Evolutionary conservation across 2,797 vertebrate genomes (phyloP), one percentile per base, ranked within the genome.

Genomic region (Todus mexicanus): DNA sequence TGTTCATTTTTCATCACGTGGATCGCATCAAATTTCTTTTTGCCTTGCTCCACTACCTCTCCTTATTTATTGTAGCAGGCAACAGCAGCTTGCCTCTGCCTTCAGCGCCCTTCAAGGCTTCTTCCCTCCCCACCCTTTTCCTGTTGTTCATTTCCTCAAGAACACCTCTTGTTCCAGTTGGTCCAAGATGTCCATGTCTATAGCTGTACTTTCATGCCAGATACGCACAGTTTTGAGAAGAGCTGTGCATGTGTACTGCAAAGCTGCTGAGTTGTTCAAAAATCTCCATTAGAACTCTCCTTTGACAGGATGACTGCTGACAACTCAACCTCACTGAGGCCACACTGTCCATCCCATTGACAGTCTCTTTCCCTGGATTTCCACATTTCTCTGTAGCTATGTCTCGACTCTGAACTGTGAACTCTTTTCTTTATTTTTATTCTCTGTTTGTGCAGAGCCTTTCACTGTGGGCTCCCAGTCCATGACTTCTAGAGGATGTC

Each of bases 351-450:
- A 14, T 65, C 54, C 66, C 6, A 0, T 12, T 78, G 59, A 17
- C 31, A 33, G 27, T 40, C 53, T 85, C 72, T 74, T 83, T 74
- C 38, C 31, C 54, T 64, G 59, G 9, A 11, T 63, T 87, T 78
- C 26, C 43, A 91, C 51, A 23, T 84, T 84, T 66, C 63, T 93
- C 40, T 90, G 54, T 63, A 75, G 76, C 56, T 78, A 1, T 63
- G 18, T 75, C 76, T 95, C 81, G 40, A 56, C 56, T 84, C 85
- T 78, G 71, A 70, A 84, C 77, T 82, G 51, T 84, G 81, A 92
- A 80, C 29, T 54, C 43, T 89, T 84, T 35, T 75, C 57, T 71
- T 90, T 78, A 45, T 95, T 96, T 76, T 86, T 95, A 86, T 92
- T 94, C 77, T 74, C 76, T 92, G 29, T 60, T 77, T 91, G 87